Evolutionary conservation across 2,113 vertebrate genomes (phyloP), one percentile per base, ranked within the genome.

Genomic region (Lepisosteus oculatus): DNA sequence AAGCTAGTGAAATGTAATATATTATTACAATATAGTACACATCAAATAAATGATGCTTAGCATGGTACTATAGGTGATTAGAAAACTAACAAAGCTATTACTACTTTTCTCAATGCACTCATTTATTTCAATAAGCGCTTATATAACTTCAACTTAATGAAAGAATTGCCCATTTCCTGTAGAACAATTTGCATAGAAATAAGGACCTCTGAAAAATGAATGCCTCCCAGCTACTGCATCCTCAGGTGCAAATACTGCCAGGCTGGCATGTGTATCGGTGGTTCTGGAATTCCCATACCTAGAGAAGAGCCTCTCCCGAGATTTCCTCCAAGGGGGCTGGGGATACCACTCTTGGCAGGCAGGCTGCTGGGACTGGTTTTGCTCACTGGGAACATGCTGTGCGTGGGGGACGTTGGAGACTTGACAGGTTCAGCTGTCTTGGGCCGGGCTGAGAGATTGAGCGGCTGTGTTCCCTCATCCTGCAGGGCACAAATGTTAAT

Each of bases 401-500:
- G 96, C 44, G 95, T 95, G 11, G 97, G 97, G 79, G 97, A 99
- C 17, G 93, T 92, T 0, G 97, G 97, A 75, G 95, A 97, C 90
- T 95, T 99, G 73, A 97, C 86, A 68, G 94, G 87, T 73, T 99
- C 97, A 6, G 92, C 92, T 66, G 94, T 99, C 92, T 99, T 99
- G 80, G 96, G 97, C 86, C 97, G 82, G 76, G 97, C 93, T 72
- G 97, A 99, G 78, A 99, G 93, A 87, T 99, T 99, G 88, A 99
- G 93, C 13, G 97, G 97, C 92, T 99, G 97, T 59, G 95, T 93
- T 84, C 95, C 94, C 89, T 99, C 97, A 87, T 99, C 97, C 97
- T 99, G 79, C 66, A 77, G 85, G 82, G 88, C 8, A 45, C 47
- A 71, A 51, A 62, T 59, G 11, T 41, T 54, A 62, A 45, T 70